These are phyloP conservation scores for Erethizon dorsatum DNA, from an alignment of 2,797 vertebrate species.

Conservation along the genomic window DNA sequence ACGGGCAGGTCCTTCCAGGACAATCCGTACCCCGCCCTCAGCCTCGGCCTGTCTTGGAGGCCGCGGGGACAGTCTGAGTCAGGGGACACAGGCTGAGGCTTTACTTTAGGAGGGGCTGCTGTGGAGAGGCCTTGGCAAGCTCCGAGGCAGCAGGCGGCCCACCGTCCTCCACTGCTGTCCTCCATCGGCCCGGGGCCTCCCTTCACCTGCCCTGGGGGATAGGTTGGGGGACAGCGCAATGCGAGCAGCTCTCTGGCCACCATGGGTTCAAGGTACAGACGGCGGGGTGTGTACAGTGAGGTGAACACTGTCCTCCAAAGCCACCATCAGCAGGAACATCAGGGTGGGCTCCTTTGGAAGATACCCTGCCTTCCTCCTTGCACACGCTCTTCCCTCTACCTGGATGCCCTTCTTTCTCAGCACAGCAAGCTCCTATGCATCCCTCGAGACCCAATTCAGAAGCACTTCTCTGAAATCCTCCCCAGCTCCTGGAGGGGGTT, in stretches of 20 bases:
- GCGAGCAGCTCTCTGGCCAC: too few species aligned
- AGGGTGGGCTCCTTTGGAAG: not conserved
- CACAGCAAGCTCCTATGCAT: not conserved
- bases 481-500: not conserved
- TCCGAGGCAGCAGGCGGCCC: too few species aligned
- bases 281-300: not conserved
- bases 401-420: not conserved
- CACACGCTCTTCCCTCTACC: not conserved
- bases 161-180: not conserved
- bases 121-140: not conserved
- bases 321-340: not conserved
- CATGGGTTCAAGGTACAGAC: not conserved
- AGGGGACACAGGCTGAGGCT: not conserved
- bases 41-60: not conserved
- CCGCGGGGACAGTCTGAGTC: not conserved
- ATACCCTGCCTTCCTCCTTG: too few species aligned
- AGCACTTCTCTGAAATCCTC: not conserved
- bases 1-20: not conserved
- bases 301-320: not conserved
- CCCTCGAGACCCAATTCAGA: not conserved
- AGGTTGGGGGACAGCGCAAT: not conserved
- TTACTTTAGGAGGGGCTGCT: not conserved
- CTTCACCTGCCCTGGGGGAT: not conserved
- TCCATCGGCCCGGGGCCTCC: not conserved
- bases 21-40: not conserved